A percentile compares a stretch with the other conserved stretches of the same genome.
phyloP scores from a whole-genome alignment of 1,140 invertebrate genomes.

The Drosophila funebris region DNA sequence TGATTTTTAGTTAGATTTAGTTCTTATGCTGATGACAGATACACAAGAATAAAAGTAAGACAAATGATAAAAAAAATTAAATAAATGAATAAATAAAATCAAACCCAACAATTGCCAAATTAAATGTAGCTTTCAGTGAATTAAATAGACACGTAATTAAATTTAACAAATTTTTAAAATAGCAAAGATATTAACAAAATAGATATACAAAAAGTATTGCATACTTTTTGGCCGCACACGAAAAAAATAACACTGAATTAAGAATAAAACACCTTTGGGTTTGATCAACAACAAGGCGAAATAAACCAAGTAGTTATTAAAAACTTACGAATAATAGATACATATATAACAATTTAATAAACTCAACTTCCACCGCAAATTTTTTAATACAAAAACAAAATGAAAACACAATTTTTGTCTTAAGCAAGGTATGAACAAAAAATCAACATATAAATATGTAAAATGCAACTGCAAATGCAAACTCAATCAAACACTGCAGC shows the following conservation, averaged over 20 bases:
- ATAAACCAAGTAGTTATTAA: conserved; percentile 72
- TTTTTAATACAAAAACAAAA: conserved; percentile 62
- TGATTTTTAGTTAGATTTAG: conserved; percentile 77
- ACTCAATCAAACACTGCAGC: conserved; percentile 73
- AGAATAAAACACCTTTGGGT: conserved; percentile 63
- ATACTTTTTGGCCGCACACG: conserved; percentile 61
- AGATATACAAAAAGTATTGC: conserved; percentile 32
- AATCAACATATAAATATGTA: conserved; percentile 61
- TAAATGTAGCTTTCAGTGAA: conserved; percentile 82
- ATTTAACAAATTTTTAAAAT: conserved; percentile 66
- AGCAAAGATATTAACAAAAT: conserved; percentile 33
- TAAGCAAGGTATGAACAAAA: conserved; percentile 62
- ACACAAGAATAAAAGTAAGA: conserved; percentile 37
- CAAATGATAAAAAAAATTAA: conserved; percentile 29
- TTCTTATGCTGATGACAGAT: conserved; percentile 59
- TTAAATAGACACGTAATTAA: conserved; percentile 78
- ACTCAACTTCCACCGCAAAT: conserved; percentile 81
- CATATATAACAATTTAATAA: conserved; percentile 72
- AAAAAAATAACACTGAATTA: conserved; percentile 18
- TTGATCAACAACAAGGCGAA: conserved; percentile 60
- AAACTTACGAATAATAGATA: conserved; percentile 71
- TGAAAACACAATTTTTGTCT: conserved; percentile 76
- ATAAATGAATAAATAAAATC: conserved; percentile 62
- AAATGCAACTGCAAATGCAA: conserved; percentile 66
- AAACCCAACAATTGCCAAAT: conserved; percentile 84